These are phyloP conservation scores for Seriola quinqueradiata DNA, from an alignment of 2,113 vertebrate genomes.

Conservation along the genomic window DNA sequence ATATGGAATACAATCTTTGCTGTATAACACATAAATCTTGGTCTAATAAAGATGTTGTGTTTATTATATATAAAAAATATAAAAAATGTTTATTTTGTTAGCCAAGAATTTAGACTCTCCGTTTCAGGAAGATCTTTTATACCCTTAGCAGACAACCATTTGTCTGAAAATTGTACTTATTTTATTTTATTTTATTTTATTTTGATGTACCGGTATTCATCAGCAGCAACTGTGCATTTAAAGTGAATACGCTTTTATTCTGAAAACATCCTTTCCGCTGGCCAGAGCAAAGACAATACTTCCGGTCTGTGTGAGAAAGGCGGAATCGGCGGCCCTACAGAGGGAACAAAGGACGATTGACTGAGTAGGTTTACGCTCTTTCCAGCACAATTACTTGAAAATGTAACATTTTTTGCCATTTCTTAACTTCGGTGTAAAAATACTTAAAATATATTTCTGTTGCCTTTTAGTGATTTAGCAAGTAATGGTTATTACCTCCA, in stretches of 20 bases:
- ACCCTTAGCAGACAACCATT: too few relatives aligned
- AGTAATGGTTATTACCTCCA: too few relatives aligned
- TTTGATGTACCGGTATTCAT: too few relatives aligned
- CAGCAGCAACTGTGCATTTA: neutral
- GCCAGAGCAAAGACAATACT: neutral
- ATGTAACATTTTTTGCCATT: neutral
- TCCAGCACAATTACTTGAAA: neutral
- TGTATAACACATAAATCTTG: too few relatives aligned
- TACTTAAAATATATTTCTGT: rapidly evolving
- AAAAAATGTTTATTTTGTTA: too few relatives aligned
- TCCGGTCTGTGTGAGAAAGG: slow-evolving; percentile 28
- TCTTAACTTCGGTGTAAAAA: neutral
- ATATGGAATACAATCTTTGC: too few relatives aligned
- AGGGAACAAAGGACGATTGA: slow-evolving; percentile 61
- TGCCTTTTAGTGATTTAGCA: rapidly evolving
- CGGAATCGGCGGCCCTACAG: slow-evolving; percentile 32
- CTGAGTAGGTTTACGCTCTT: slow-evolving; percentile 29
- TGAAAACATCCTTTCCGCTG: slow-evolving; percentile 29
- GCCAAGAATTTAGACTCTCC: too few relatives aligned
- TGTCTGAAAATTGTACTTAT: neutral
- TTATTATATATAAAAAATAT: too few relatives aligned
- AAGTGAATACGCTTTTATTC: slow-evolving; percentile 22
- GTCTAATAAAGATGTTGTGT: too few relatives aligned
- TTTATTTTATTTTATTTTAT: neutral
- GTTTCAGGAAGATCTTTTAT: too few relatives aligned